phyloP scores from a whole-genome alignment of 2,888 invertebrate species.

The Bugulina stolonifera region DNA sequence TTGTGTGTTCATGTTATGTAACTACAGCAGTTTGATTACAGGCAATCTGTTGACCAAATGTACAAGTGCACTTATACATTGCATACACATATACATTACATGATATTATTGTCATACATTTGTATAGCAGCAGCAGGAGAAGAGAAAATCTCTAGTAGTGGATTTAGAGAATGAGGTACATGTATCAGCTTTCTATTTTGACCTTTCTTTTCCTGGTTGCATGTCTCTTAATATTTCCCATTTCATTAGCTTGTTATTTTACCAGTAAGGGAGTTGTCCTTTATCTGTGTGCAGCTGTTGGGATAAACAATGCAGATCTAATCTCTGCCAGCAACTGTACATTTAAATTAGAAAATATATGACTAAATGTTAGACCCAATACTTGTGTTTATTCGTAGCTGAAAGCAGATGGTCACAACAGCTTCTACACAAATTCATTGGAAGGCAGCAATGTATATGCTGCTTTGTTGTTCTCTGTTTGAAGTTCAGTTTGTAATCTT shows the following conservation, averaged over 20 bases:
- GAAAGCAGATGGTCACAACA: neutral
- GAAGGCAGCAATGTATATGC: too few relatives aligned
- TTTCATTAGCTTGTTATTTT: neutral
- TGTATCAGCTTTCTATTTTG: neutral
- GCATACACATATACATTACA: too few relatives aligned
- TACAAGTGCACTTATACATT: too few relatives aligned
- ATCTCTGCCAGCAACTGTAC: neutral
- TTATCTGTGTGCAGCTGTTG: neutral
- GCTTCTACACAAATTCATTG: too few relatives aligned
- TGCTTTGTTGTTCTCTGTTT: neutral
- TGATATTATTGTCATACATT: neutral
- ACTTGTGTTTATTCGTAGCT: neutral
- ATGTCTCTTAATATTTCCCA: neutral
- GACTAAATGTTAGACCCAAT: constrained; percentile 1
- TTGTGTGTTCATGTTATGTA: too few relatives aligned
- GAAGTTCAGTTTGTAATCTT: neutral
- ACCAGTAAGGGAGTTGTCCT: neutral
- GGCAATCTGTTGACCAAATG: too few relatives aligned
- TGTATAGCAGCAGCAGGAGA: constrained; percentile 8
- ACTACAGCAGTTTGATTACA: too few relatives aligned
- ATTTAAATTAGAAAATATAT: too few relatives aligned
- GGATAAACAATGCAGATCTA: neutral
- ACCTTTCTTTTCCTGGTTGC: neutral
- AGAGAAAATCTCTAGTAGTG: constrained; percentile 5
- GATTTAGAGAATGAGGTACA: constrained; percentile 21